Conservation (phyloP, 2,797 vertebrate genomes). For the Pseudocheirus occidentalis region DNA sequence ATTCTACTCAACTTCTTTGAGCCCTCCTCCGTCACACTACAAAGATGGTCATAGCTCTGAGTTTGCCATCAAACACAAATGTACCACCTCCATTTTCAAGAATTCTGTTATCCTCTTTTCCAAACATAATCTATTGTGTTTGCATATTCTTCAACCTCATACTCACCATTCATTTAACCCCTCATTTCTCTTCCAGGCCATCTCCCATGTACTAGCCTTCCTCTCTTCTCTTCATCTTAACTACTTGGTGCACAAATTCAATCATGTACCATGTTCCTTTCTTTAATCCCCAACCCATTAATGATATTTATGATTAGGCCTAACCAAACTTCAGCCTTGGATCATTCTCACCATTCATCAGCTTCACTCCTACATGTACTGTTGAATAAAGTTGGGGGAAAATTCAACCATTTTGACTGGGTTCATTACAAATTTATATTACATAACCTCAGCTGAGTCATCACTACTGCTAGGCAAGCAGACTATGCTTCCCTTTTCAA, state of each 20-base stretch:
- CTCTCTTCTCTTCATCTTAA: background rate
- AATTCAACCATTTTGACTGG: background rate
- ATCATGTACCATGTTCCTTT: background rate
- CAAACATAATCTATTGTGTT: no score
- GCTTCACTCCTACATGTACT: background rate
- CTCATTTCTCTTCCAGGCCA: background rate
- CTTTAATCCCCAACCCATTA: background rate
- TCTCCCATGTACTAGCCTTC: background rate
- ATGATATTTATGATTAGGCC: background rate
- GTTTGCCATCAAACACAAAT: no score
- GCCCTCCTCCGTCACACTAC: no score
- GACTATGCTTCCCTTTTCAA: background rate
- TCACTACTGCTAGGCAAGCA: background rate
- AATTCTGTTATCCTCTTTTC: no score
- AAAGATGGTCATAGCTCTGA: no score
- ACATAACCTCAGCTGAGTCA: background rate
- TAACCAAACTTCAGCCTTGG: background rate
- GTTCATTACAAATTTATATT: background rate
- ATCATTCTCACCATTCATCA: background rate
- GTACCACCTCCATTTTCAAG: no score
- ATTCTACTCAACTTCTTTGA: no score
- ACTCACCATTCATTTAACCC: background rate
- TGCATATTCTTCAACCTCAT: background rate
- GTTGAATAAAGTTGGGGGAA: background rate
- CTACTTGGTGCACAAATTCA: background rate